Conservation (phyloP, 2,888 invertebrate species). For the Diloba caeruleocephala region DNA sequence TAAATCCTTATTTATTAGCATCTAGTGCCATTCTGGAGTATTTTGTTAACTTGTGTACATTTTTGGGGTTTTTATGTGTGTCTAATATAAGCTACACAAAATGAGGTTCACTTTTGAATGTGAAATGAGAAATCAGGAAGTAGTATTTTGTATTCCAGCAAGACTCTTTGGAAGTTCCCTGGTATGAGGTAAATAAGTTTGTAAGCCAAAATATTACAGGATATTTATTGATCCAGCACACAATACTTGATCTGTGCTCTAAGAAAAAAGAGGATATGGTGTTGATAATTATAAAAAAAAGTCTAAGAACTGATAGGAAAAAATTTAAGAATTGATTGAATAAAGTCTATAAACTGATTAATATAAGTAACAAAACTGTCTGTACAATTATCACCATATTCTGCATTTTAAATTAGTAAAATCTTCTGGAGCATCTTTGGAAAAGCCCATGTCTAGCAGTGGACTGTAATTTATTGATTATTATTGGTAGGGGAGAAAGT, state of each 20-base stretch:
- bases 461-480: too few relatives aligned
- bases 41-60: conserved; percentile 15
- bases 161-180: conserved; percentile 72
- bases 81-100: conserved; percentile 64
- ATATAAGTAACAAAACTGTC: too few relatives aligned
- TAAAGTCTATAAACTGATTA: too few relatives aligned
- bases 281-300: too few relatives aligned
- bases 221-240: neutral
- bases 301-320: too few relatives aligned
- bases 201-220: conserved; percentile 1
- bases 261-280: neutral
- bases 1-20: conserved; percentile 34
- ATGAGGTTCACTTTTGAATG: conserved; percentile 74
- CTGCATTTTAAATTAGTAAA: too few relatives aligned
- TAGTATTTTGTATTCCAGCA: conserved; percentile 55
- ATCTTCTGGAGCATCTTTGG: too few relatives aligned
- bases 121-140: conserved; percentile 69
- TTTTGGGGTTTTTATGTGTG: conserved; percentile 11
- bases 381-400: too few relatives aligned
- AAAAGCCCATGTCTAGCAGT: too few relatives aligned
- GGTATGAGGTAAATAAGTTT: conserved; percentile 20
- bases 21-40: conserved; percentile 4
- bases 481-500: too few relatives aligned
- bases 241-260: neutral
- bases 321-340: too few relatives aligned